A percentile compares a stretch with the other conserved stretches of the same genome.
phyloP scores from a whole-genome alignment of 2,797 vertebrate species.

The Schizothorax lantsangensis region DNA sequence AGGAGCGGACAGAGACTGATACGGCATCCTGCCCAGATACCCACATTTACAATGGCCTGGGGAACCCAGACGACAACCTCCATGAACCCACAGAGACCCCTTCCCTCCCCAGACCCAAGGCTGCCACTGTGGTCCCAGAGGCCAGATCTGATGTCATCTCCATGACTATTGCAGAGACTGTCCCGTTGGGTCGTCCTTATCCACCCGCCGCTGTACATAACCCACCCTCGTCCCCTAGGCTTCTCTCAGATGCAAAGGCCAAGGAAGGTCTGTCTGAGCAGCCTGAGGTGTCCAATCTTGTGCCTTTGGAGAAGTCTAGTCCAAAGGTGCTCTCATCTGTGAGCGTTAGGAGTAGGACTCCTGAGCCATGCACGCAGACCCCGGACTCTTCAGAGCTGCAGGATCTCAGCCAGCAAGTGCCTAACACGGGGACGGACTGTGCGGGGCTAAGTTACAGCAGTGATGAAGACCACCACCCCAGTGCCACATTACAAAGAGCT shows the following conservation, averaged over 20 bases:
- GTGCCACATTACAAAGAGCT: constrained; percentile 70
- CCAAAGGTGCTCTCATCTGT: constrained; percentile 37
- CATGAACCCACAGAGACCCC: constrained; percentile 59
- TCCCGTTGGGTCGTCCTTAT: constrained; percentile 65
- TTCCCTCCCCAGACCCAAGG: constrained; percentile 81
- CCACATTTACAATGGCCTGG: constrained; percentile 69
- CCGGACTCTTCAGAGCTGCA: constrained; percentile 52
- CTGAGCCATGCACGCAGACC: constrained; percentile 61
- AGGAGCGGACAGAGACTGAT: background rate
- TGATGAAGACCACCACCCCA: constrained; percentile 62
- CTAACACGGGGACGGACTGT: constrained; percentile 58
- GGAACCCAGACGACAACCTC: constrained; percentile 68
- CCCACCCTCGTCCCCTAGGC: constrained; percentile 66
- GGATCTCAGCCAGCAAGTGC: constrained; percentile 69
- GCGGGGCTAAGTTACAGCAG: constrained; percentile 56
- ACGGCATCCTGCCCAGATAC: background rate
- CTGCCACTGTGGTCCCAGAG: constrained; percentile 85
- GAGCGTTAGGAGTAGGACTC: constrained; percentile 56
- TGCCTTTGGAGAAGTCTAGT: constrained; percentile 61
- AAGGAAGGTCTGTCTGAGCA: constrained; percentile 61
- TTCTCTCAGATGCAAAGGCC: constrained; percentile 72
- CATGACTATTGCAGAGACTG: constrained; percentile 60
- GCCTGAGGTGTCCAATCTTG: constrained; percentile 48
- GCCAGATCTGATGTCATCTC: constrained; percentile 75
- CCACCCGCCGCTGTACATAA: constrained; percentile 74